These are phyloP conservation scores for Orthonyx spaldingii DNA, from an alignment of 2,113 vertebrate genomes.

Conservation along the genomic window DNA sequence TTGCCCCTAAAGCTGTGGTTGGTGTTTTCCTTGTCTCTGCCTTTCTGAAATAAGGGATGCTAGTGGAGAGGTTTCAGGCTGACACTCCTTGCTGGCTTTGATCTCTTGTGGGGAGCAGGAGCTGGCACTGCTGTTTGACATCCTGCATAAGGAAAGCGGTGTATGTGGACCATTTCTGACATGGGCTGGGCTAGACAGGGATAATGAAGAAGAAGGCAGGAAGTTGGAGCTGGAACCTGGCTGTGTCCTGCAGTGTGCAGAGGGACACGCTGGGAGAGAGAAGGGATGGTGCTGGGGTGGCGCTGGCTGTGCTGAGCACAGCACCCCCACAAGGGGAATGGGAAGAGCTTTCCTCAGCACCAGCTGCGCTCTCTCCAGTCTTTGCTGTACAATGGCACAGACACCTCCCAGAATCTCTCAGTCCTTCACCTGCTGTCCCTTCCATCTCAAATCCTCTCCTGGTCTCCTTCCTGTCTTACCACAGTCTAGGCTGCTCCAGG, in stretches of 20 bases:
- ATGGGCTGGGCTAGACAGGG: background rate
- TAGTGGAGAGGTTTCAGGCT: background rate
- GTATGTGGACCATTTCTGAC: background rate
- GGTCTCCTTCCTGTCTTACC: background rate
- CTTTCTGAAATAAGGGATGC: background rate
- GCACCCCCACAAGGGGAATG: background rate
- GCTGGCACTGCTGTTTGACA: fast-evolving
- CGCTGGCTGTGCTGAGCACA: background rate
- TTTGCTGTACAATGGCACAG: background rate
- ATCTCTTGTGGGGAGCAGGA: background rate
- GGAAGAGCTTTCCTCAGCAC: background rate
- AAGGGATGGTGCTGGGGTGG: background rate
- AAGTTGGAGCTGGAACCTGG: background rate
- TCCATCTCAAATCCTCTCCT: background rate
- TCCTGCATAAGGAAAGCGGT: background rate
- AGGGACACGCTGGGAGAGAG: background rate
- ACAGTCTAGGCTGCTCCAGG: background rate
- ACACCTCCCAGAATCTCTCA: background rate
- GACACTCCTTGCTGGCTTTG: background rate
- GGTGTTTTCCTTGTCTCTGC: background rate
- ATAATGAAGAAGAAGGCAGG: background rate
- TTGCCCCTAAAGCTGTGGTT: background rate
- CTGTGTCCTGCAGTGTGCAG: background rate
- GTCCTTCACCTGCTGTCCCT: background rate
- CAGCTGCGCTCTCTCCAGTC: fast-evolving